A percentile compares a stretch with the other conserved stretches of the same genome.
phyloP scores from a whole-genome alignment of 2,113 vertebrate genomes.

The Tringa solitaria region DNA sequence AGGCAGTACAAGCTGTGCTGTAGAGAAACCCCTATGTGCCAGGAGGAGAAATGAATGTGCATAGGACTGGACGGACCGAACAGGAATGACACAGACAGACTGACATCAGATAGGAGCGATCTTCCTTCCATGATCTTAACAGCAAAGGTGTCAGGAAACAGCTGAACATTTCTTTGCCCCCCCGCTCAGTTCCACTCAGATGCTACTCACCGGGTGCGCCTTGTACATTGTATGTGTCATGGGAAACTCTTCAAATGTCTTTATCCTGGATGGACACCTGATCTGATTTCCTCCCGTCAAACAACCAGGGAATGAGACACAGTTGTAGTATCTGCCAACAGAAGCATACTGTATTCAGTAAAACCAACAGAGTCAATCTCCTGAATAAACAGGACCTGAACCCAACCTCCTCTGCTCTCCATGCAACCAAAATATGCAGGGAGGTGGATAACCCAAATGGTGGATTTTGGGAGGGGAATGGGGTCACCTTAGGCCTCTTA shows the following conservation, averaged over 20 bases:
- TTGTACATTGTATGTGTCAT: conserved; percentile 86
- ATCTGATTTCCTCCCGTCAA: conserved; percentile 83
- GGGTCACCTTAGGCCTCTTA: neutral
- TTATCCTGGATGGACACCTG: conserved; percentile 83
- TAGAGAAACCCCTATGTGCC: neutral
- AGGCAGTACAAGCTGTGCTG: neutral
- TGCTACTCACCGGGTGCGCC: conserved; percentile 81
- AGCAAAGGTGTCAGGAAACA: conserved; percentile 1
- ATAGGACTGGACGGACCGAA: neutral
- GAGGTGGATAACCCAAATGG: neutral
- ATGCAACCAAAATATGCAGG: neutral
- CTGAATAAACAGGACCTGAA: neutral
- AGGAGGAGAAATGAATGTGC: neutral
- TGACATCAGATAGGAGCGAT: conserved; percentile 1
- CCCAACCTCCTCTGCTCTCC: neutral
- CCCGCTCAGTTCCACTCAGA: neutral
- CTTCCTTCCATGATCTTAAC: neutral
- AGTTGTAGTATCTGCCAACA: conserved; percentile 91
- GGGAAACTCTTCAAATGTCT: conserved; percentile 93
- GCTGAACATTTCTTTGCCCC: neutral
- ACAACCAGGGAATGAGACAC: conserved; percentile 88
- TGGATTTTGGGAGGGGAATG: neutral
- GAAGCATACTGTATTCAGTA: neutral
- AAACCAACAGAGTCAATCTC: neutral
- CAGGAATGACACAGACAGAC: conserved; percentile 35